Evolutionary conservation across 2,113 vertebrate genomes (phyloP).

Genomic region (Colaptes auratus): DNA sequence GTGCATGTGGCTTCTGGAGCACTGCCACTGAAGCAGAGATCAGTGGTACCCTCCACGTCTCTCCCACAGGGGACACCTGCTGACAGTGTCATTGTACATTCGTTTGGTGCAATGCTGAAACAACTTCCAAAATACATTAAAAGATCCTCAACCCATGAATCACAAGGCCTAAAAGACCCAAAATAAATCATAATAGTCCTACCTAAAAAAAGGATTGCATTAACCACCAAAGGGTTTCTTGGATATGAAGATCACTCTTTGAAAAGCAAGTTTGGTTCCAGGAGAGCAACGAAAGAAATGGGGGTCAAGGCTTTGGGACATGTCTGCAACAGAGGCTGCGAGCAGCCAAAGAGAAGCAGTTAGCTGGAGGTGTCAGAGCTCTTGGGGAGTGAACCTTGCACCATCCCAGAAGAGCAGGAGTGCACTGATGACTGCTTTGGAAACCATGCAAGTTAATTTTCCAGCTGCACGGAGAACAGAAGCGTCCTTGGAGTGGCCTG

Average conservation of each 20-base stretch:
- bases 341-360: not conserved
- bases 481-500: not conserved
- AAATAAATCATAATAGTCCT: not conserved
- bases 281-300: not conserved
- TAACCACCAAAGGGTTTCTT: not conserved
- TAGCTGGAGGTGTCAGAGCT: not conserved
- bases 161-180: not conserved
- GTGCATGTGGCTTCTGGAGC: rapidly evolving
- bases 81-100: not conserved
- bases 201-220: not conserved
- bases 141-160: not conserved
- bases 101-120: not conserved
- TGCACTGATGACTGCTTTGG: not conserved
- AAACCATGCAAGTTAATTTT: not conserved
- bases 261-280: constrained; percentile 1
- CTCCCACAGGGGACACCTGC: not conserved
- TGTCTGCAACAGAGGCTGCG: not conserved
- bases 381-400: not conserved
- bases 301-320: not conserved
- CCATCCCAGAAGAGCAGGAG: not conserved
- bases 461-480: not conserved
- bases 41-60: not conserved
- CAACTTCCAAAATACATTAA: not conserved
- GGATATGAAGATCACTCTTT: not conserved
- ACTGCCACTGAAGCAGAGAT: not conserved